phyloP scores from a whole-genome alignment of 2,888 invertebrate species.

The Parthenolecanium corni region DNA sequence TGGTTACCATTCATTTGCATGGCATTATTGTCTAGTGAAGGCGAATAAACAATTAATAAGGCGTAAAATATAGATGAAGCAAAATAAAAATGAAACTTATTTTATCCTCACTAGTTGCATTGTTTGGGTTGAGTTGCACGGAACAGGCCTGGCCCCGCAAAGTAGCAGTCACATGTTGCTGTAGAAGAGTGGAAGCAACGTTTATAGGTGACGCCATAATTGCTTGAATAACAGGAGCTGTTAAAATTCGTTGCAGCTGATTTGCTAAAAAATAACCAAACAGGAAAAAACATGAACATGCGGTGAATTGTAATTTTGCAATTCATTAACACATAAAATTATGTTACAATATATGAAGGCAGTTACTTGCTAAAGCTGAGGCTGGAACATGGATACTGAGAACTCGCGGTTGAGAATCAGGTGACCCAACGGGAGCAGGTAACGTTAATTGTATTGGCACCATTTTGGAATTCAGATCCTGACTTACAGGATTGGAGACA shows the following conservation, averaged over 20 bases:
- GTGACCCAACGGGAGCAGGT: conserved; percentile 63
- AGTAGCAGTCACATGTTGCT: conserved; percentile 77
- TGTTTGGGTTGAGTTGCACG: conserved; percentile 21
- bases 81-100: neutral
- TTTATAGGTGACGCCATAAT: conserved; percentile 76
- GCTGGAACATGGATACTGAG: conserved; percentile 85
- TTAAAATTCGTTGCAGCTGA: conserved; percentile 56
- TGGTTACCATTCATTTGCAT: conserved; percentile 5
- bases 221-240: conserved; percentile 78
- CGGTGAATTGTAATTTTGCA: too few species aligned
- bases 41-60: too few species aligned
- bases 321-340: too few species aligned
- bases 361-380: conserved; percentile 65
- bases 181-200: conserved; percentile 66
- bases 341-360: too few species aligned
- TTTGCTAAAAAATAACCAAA: conserved; percentile 39
- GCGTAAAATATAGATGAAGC: too few species aligned
- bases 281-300: too few species aligned
- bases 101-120: neutral
- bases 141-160: conserved; percentile 46
- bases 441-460: conserved; percentile 58
- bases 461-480: conserved; percentile 34
- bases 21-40: neutral
- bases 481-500: neutral
- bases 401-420: conserved; percentile 56